A percentile compares a stretch with the other conserved stretches of the same genome.
Conservation (phyloP, 2,888 invertebrate species). For the Orthosia incerta region DNA sequence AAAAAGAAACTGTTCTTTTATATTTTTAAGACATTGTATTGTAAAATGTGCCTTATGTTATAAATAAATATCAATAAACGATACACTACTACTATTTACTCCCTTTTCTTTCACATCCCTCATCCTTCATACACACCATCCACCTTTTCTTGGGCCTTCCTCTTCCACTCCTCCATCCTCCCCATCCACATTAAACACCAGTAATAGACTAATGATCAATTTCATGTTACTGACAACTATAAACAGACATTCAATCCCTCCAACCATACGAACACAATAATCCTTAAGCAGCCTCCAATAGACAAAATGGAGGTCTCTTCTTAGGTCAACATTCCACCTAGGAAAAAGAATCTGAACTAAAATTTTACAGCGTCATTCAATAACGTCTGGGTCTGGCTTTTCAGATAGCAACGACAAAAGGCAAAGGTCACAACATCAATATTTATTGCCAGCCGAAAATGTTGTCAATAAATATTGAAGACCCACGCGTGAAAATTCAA, state of each 20-base stretch:
- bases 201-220: background rate
- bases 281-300: background rate
- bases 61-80: too few species aligned
- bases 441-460: slow-evolving; percentile 58
- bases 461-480: slow-evolving; percentile 58
- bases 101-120: too few species aligned
- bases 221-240: background rate
- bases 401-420: slow-evolving; percentile 36
- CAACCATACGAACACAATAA: slow-evolving; percentile 10
- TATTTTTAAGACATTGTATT: too few species aligned
- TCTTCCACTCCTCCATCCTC: too few species aligned
- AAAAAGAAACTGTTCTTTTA: too few species aligned
- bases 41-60: too few species aligned
- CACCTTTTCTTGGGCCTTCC: too few species aligned
- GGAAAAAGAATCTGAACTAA: slow-evolving; percentile 28
- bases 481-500: slow-evolving; percentile 40
- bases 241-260: background rate
- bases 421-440: slow-evolving; percentile 53
- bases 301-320: background rate
- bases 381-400: slow-evolving; percentile 34
- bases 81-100: too few species aligned
- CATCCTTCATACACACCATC: too few species aligned
- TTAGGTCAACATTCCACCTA: background rate
- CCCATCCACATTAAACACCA: too few species aligned
- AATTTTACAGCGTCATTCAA: slow-evolving; percentile 48